Base-by-base conservation (phyloP, 1,140 invertebrate species). In the Nymphalis io region DNA sequence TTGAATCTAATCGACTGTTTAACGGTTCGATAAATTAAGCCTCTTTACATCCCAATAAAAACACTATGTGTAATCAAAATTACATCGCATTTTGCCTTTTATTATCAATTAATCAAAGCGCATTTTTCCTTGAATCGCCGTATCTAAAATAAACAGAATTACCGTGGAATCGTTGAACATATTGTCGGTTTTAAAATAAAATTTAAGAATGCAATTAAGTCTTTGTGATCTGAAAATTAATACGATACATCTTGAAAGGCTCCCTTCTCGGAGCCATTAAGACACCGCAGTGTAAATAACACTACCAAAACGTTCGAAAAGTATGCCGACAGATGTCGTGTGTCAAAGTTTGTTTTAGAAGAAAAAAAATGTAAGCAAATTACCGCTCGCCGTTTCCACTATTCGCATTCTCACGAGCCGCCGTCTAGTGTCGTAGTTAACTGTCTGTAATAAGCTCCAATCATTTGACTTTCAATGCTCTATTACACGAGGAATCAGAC, bases 101-200 rank as follows among this genome's bases (percentile, higher is more conserved):
- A 87, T 81, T 76, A 61, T 69, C 75, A 62, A 85, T 86, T 83
- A 83, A 87, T 87, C 73, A 88, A 80, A 73, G 71, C 67, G 61
- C 72, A 84, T 81, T 67, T 84, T 82, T 60, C 72, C 63, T 58
- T 73, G 74, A 73, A 75, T 60, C 66, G 72, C 42, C 64, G 70
- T n/a, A 81, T 80, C 76, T 71, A 84, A 87, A 89, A 83, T 81
- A 79, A 79, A 74, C 76, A 70, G 63, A 79, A 77, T 51, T 65
- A 70, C 72, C 70, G 59, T 66, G 60, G 71, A 72, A 79, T 84
- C 78, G 76, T 51, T 73, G 78, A 83, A 80, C 86, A 84, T 83
- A 85, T 79, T 84, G 83, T 85, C 82, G 80, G 85, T 87, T 88
- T 89, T 79, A 83, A 82, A 89, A 88, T 85, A 84, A 87, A 88